A percentile compares a stretch with the other conserved stretches of the same genome.
These are phyloP conservation scores for Channa argus DNA, from an alignment of 2,113 vertebrate species.

Conservation along the genomic window DNA sequence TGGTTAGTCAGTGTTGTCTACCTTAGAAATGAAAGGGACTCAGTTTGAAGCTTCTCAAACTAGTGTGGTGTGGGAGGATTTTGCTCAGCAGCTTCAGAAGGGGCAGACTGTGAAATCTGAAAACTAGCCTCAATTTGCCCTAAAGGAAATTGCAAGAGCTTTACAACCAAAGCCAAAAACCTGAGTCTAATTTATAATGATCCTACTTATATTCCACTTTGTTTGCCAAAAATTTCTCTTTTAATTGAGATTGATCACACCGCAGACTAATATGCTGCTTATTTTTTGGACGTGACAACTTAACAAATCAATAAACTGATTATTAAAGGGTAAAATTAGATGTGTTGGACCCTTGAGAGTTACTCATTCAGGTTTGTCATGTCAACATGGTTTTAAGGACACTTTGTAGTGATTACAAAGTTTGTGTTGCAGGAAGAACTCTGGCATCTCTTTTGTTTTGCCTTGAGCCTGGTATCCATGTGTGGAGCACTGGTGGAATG, in stretches of 20 bases:
- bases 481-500: background rate
- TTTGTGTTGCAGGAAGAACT: background rate
- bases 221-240: background rate
- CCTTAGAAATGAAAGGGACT: background rate
- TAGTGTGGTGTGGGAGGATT: slow-evolving; percentile 12
- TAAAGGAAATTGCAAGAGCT: background rate
- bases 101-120: background rate
- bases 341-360: background rate
- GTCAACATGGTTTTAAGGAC: background rate
- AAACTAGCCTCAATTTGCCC: background rate
- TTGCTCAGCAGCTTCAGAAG: background rate
- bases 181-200: no score
- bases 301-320: slow-evolving; percentile 11
- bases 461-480: background rate
- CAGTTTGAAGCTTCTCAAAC: background rate
- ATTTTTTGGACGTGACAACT: slow-evolving; percentile 1
- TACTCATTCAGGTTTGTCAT: background rate
- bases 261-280: background rate
- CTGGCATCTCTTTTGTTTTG: background rate
- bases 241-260: slow-evolving; percentile 4
- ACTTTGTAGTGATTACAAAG: slow-evolving; percentile 12
- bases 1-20: background rate
- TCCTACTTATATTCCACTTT: background rate
- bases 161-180: no score
- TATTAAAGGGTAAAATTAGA: background rate